Base-by-base conservation (phyloP, 2,797 vertebrate genomes). In the Onychomys torridus region DNA sequence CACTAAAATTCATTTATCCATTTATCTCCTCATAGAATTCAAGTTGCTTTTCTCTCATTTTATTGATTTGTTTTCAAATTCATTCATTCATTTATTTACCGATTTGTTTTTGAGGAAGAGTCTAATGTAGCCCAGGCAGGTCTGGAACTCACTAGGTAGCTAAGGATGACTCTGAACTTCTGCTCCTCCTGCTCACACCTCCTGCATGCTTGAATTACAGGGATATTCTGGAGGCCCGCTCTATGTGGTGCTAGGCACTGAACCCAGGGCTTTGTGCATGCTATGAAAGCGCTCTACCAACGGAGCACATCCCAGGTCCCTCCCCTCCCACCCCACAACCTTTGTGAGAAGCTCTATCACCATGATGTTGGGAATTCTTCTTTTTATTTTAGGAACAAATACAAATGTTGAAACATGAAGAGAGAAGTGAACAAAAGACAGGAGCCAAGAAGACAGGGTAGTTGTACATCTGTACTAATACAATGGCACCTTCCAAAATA, bases 381-480 rank as follows among this genome's bases (percentile, higher is more conserved):
- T 77, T 92, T 96, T 46, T 46, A 43, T 59, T 89, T 97, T 76
- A 88, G 7, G 40, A 37, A 9, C 55, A 55, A 90, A 76, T 10
- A 9, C 14, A 67, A 37, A 69, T 5, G 14, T 23, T 29, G 55
- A 93, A 94, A 90, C 46, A 79, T 0, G 2, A 46, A 9, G 2
- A 21, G 7, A 83, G 55, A 43, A 2, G 6, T 16, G 17, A 49
- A 43, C 49, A 71, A n/a, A 43, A 29, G 69, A 10, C 2, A 87
- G 12, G 17, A 94, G 87, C 14, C 1, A 46, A 37, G n/a, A 32
- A 89, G 34, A 69, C 25, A 13, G 29, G 4, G 17, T 5, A 4
- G 49, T 40, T 7, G 6, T 17, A 25, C 2, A 61, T 89, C 89
- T 93, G 25, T 27, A 11, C 27, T 78, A 9, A 46, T 19, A 67